phyloP scores from a whole-genome alignment of 2,113 vertebrate genomes.

The Poecile atricapillus region DNA sequence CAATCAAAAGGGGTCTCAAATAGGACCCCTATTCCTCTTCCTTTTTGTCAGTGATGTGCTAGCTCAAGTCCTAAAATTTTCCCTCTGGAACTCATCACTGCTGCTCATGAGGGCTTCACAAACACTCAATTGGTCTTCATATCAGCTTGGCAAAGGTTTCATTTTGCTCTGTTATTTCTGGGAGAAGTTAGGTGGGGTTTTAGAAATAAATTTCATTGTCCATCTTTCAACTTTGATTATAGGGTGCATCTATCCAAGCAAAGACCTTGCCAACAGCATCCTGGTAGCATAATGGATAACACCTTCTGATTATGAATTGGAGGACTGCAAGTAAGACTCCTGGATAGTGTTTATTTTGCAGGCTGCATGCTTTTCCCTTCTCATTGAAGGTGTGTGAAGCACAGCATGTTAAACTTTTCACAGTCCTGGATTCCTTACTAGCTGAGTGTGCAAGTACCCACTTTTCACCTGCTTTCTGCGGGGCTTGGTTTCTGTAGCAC shows the following conservation, averaged over 20 bases:
- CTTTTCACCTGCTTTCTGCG: neutral
- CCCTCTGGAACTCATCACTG: neutral
- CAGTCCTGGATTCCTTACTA: neutral
- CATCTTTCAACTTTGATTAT: neutral
- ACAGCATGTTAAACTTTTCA: neutral
- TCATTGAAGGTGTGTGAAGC: neutral
- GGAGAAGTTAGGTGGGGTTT: neutral
- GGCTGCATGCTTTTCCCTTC: neutral
- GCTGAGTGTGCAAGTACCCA: neutral
- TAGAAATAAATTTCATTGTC: constrained; percentile 9
- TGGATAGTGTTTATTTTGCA: neutral
- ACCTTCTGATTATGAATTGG: neutral
- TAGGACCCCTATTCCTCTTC: neutral
- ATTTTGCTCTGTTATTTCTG: neutral
- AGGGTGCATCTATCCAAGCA: neutral
- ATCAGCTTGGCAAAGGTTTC: neutral
- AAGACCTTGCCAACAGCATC: neutral
- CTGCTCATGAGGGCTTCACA: neutral
- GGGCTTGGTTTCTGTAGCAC: neutral
- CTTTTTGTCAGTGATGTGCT: neutral
- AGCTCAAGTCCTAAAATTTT: neutral
- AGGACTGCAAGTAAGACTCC: neutral
- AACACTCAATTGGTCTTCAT: neutral
- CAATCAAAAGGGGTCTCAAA: too few relatives aligned
- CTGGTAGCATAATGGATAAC: neutral